A percentile compares a stretch with the other conserved stretches of the same genome.
These are phyloP conservation scores for Burhinus bistriatus DNA, from an alignment of 2,113 vertebrate species.

Conservation along the genomic window DNA sequence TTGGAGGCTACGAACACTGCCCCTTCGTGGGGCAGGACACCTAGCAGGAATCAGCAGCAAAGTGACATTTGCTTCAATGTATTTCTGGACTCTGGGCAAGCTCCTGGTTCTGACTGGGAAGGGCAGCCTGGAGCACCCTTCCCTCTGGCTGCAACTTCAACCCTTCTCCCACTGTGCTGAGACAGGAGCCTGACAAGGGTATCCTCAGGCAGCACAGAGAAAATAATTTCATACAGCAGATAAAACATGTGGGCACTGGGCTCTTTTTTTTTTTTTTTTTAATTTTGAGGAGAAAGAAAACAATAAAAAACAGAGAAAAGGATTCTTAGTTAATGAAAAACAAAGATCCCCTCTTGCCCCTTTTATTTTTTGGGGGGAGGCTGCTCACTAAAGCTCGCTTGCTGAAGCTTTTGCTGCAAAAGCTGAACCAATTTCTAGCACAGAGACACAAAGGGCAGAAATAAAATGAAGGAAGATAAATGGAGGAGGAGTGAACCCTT, in stretches of 20 bases:
- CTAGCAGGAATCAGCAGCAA: not conserved
- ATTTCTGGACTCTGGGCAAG: not conserved
- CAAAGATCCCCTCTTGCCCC: not conserved
- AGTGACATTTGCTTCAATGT: not conserved
- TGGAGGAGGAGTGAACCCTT: constrained; percentile 42
- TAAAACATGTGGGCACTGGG: not conserved
- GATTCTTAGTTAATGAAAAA: constrained; percentile 5
- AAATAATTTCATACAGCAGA: not conserved
- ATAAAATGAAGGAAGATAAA: constrained; percentile 50
- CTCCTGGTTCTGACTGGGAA: not conserved
- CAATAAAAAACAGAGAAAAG: not conserved
- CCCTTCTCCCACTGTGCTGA: not conserved
- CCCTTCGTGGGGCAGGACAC: not conserved
- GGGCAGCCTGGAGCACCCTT: not conserved
- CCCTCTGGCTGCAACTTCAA: not conserved
- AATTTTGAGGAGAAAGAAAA: not conserved
- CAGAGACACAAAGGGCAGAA: constrained; percentile 47
- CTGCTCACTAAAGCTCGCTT: constrained; percentile 27
- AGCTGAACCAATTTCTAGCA: constrained; percentile 60
- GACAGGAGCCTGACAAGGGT: not conserved
- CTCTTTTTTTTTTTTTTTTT: not conserved
- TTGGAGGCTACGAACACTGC: not conserved
- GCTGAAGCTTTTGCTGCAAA: constrained; percentile 9
- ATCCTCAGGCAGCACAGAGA: not conserved
- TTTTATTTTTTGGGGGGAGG: not conserved